Conservation (phyloP, 2,797 vertebrate genomes). For the Dromococcyx pavoninus region DNA sequence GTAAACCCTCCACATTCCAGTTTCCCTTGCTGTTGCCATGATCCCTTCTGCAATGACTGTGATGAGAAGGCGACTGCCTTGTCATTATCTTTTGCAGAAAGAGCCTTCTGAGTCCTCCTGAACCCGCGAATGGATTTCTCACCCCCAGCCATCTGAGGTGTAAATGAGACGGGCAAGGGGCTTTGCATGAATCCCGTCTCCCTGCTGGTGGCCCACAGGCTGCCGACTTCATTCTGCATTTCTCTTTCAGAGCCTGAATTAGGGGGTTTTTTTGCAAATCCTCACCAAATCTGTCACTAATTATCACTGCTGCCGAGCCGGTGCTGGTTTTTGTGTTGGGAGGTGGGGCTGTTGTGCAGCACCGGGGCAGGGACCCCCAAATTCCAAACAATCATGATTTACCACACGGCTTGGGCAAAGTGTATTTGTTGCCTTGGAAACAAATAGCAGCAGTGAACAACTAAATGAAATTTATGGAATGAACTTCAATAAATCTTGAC, state of each 20-base stretch:
- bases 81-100: not conserved
- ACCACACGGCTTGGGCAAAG: slow-evolving; percentile 62
- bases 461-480: slow-evolving; percentile 77
- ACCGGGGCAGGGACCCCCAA: slow-evolving; percentile 68
- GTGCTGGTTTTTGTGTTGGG: not conserved
- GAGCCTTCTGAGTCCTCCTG: slow-evolving; percentile 34
- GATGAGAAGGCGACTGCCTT: not conserved
- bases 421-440: slow-evolving; percentile 78
- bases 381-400: slow-evolving; percentile 59
- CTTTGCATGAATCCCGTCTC: not conserved
- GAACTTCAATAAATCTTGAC: slow-evolving; percentile 71
- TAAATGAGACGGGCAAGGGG: slow-evolving; percentile 43
- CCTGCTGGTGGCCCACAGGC: not conserved
- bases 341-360: not conserved
- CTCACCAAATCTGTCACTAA: not conserved
- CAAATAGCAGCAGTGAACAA: slow-evolving; percentile 71
- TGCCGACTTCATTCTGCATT: not conserved
- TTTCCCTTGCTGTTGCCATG: not conserved
- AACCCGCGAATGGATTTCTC: slow-evolving; percentile 59
- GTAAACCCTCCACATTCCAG: not conserved
- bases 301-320: not conserved
- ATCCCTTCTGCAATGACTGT: not conserved
- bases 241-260: not conserved
- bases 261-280: not conserved
- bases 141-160: slow-evolving; percentile 21